These are phyloP conservation scores for Drosophila monieri DNA, from an alignment of 2,888 invertebrate species.

Conservation along the genomic window DNA sequence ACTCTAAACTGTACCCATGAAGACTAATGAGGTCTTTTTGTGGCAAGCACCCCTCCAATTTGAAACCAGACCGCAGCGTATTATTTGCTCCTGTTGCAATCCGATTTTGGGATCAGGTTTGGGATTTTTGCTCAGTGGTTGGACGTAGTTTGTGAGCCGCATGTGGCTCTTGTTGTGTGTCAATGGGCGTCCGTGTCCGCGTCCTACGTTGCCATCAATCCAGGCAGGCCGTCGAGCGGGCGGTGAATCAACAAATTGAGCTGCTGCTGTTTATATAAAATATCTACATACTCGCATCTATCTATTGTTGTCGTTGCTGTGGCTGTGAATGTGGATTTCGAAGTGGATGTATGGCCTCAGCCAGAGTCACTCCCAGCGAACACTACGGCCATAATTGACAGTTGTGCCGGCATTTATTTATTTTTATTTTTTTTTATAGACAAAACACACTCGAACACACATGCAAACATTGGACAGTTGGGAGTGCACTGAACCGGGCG, in stretches of 20 bases:
- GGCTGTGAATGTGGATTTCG: slow-evolving; percentile 1
- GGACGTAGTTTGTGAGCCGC: slow-evolving; percentile 9
- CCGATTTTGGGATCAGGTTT: background rate
- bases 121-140: slow-evolving; percentile 10
- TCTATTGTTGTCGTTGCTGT: slow-evolving; percentile 27
- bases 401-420: slow-evolving; percentile 68
- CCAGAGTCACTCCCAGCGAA: slow-evolving; percentile 38
- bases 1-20: too few species aligned
- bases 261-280: slow-evolving; percentile 65
- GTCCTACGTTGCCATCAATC: slow-evolving; percentile 64
- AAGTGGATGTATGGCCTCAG: slow-evolving; percentile 30
- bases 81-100: background rate
- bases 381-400: slow-evolving; percentile 69
- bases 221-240: slow-evolving; percentile 34
- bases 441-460: slow-evolving; percentile 30
- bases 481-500: slow-evolving; percentile 65
- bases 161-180: slow-evolving; percentile 34
- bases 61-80: too few species aligned
- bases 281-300: slow-evolving; percentile 39
- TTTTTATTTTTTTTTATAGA: slow-evolving; percentile 47
- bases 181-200: slow-evolving; percentile 55
- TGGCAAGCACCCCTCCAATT: too few species aligned
- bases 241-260: slow-evolving; percentile 66
- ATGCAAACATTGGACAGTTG: slow-evolving; percentile 3
- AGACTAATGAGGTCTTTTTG: too few species aligned